phyloP scores from a whole-genome alignment of 2,797 vertebrate genomes.

The Tokudaia muenninki region DNA sequence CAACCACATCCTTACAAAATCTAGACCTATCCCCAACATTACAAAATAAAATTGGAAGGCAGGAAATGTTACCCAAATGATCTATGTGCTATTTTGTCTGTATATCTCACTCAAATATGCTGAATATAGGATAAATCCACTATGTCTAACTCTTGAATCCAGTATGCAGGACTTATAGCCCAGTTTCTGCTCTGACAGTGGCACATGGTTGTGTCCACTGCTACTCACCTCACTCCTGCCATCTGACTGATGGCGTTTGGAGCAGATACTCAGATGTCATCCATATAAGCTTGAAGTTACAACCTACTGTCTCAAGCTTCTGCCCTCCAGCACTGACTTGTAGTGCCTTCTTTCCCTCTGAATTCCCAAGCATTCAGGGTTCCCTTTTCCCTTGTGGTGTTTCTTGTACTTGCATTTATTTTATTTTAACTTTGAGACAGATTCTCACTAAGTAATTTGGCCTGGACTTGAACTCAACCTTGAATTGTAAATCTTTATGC shows the following conservation, averaged over 20 bases:
- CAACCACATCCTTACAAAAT: not conserved
- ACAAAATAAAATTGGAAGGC: slow-evolving; percentile 5
- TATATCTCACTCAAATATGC: not conserved
- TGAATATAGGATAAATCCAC: not conserved
- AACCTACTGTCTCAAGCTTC: not conserved
- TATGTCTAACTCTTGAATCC: not conserved
- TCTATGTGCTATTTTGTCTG: not conserved
- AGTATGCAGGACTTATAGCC: not conserved
- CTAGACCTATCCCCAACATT: not conserved
- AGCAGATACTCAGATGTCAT: not conserved
- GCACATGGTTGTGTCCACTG: not conserved
- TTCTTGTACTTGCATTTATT: not conserved
- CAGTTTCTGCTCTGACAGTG: not conserved
- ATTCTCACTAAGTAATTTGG: not conserved
- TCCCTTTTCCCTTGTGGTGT: not conserved
- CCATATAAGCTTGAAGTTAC: not conserved
- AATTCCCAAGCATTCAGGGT: not conserved
- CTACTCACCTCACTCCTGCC: no score
- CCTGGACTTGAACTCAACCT: not conserved
- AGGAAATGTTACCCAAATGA: not conserved
- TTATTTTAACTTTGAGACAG: not conserved
- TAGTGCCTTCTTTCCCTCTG: not conserved
- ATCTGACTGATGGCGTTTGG: not conserved
- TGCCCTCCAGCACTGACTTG: not conserved
- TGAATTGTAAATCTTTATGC: not conserved